A percentile compares a stretch with the other conserved stretches of the same genome.
These are phyloP conservation scores for Noctuana brunneofusca DNA, from an alignment of 2,888 invertebrate species.

Conservation along the genomic window DNA sequence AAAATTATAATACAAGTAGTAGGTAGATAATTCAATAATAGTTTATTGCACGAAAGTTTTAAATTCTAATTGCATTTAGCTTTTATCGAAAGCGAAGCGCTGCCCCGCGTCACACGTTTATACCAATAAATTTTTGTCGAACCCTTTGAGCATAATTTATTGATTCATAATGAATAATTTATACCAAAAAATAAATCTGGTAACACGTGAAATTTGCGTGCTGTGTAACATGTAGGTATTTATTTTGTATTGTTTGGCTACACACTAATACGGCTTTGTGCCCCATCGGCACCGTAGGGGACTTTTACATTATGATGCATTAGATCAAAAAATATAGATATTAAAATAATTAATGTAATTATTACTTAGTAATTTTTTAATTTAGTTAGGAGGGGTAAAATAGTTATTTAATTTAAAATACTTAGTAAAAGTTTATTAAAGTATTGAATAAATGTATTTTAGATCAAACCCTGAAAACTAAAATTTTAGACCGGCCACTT, in stretches of 20 bases:
- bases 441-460: too few species aligned
- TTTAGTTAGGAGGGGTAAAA: too few species aligned
- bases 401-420: too few species aligned
- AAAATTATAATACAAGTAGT: too few species aligned
- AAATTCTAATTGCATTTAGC: not conserved
- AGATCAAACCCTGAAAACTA: too few species aligned
- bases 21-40: too few species aligned
- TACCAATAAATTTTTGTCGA: not conserved
- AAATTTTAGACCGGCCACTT: too few species aligned
- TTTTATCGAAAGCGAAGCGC: not conserved
- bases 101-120: not conserved
- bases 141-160: conserved; percentile 1
- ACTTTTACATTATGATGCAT: conserved; percentile 9
- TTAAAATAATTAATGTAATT: too few species aligned
- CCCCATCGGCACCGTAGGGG: not conserved
- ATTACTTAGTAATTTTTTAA: too few species aligned
- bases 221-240: conserved; percentile 3
- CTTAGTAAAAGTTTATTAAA: too few species aligned
- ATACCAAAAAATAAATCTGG: not conserved
- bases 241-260: not conserved
- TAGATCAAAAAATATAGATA: too few species aligned
- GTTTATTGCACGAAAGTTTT: too few species aligned
- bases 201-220: conserved; percentile 5
- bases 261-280: not conserved
- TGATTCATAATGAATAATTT: conserved; percentile 16